Evolutionary conservation across 2,797 vertebrate species (phyloP).

Genomic region (Circus cinereus): DNA sequence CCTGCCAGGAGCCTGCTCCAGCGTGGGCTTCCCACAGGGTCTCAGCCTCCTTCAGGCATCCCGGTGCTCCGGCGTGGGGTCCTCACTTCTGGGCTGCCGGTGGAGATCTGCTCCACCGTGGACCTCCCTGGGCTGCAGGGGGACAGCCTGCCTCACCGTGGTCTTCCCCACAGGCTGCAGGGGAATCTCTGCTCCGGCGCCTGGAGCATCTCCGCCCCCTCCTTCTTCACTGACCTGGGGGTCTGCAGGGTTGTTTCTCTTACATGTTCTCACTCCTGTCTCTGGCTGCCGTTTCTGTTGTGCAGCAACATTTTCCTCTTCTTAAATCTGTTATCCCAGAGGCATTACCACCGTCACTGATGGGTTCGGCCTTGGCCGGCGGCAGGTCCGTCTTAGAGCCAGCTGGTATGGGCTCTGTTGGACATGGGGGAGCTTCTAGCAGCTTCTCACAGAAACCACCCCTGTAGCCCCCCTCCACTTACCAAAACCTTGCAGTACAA

Average conservation of each 20-base stretch:
- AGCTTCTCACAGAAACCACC: too few species aligned
- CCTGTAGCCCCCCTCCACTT: too few species aligned
- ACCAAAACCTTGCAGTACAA: too few species aligned
- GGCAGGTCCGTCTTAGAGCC: fast-evolving
- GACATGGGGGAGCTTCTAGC: too few species aligned
- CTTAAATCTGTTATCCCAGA: background rate
- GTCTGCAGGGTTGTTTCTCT: background rate
- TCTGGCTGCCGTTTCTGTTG: background rate
- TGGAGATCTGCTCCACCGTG: background rate
- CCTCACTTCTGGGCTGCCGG: too few species aligned
- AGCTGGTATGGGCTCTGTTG: background rate
- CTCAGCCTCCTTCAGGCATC: too few species aligned
- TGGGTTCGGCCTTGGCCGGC: background rate
- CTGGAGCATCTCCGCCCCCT: background rate
- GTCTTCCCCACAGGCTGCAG: background rate
- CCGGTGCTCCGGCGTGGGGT: too few species aligned
- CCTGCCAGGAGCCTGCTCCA: too few species aligned
- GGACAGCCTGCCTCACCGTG: too few species aligned
- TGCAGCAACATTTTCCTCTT: too few species aligned
- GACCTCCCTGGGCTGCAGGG: background rate
- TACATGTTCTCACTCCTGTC: background rate
- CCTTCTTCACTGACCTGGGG: background rate
- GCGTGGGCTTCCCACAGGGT: too few species aligned
- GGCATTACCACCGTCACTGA: background rate
- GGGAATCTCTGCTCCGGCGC: background rate